A percentile compares a stretch with the other conserved stretches of the same genome.
Conservation (phyloP, 2,888 invertebrate genomes). For the Drosophila birchii region DNA sequence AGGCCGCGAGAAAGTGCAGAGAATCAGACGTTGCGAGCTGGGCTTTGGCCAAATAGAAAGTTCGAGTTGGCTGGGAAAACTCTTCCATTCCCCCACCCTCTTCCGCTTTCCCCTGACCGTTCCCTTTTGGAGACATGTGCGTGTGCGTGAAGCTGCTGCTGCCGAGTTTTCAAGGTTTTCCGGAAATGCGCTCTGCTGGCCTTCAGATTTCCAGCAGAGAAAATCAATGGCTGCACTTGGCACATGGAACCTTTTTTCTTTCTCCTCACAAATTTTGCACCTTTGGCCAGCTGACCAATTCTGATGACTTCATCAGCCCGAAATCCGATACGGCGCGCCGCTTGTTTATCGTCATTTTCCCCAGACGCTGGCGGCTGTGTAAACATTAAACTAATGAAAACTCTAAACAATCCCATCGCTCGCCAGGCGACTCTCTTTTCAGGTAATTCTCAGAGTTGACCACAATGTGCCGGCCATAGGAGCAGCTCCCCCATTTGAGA, state of each 20-base stretch:
- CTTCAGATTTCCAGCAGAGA: constrained; percentile 37
- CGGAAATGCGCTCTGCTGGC: constrained; percentile 42
- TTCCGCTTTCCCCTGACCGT: not conserved
- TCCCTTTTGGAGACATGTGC: constrained; percentile 36
- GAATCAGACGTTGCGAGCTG: constrained; percentile 3
- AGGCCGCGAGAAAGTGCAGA: constrained; percentile 17
- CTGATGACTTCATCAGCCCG: constrained; percentile 33
- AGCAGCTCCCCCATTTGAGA: constrained; percentile 16
- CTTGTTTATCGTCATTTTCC: constrained; percentile 23
- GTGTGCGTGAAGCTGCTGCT: constrained; percentile 50
- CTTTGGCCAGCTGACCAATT: constrained; percentile 7
- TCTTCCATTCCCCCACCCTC: constrained; percentile 13
- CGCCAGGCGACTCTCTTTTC: constrained; percentile 22
- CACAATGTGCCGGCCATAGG: constrained; percentile 71
- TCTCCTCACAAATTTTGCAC: not conserved
- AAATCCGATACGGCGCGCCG: constrained; percentile 13
- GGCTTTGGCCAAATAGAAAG: constrained; percentile 53
- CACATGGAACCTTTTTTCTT: not conserved
- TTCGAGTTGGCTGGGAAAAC: constrained; percentile 59
- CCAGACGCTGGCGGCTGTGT: constrained; percentile 19
- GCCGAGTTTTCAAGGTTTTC: constrained; percentile 52
- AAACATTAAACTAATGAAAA: constrained; percentile 22
- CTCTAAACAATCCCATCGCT: constrained; percentile 2
- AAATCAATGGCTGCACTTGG: constrained; percentile 31
- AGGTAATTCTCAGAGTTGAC: constrained; percentile 35